A percentile compares a stretch with the other conserved stretches of the same genome.
Evolutionary conservation across 2,888 invertebrate species (phyloP).

Genomic region (Neocrepidodera transversa): DNA sequence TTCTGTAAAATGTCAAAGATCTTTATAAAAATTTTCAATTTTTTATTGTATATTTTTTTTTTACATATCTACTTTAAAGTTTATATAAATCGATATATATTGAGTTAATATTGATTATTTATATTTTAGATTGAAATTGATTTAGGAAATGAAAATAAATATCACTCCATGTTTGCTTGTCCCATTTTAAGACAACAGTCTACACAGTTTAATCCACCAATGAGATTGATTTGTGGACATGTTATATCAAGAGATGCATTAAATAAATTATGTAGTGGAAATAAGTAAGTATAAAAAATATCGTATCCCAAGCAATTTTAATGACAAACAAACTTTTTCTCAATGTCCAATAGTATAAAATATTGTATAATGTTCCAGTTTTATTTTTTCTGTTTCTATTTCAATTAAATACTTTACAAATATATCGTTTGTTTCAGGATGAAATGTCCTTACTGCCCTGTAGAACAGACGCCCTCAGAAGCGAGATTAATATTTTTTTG

Average conservation of each 20-base stretch:
- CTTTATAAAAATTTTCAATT: no score
- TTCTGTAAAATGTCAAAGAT: no score
- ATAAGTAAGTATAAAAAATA: constrained; percentile 74
- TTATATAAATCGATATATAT: no score
- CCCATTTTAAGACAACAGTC: constrained; percentile 97
- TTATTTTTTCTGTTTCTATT: no score
- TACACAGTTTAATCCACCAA: constrained; percentile 95
- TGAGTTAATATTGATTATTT: no score
- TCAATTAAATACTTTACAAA: no score
- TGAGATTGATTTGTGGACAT: constrained; percentile 96
- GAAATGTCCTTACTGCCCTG: constrained; percentile 98
- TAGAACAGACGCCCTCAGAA: constrained; percentile 93
- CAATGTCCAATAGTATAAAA: no score
- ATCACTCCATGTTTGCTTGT: constrained; percentile 98
- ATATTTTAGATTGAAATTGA: constrained; percentile 88
- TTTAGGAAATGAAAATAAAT: constrained; percentile 86
- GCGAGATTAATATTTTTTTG: constrained; percentile 93
- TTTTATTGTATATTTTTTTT: no score
- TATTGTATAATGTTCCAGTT: no score
- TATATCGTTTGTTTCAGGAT: constrained; percentile 70
- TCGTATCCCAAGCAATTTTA: no score
- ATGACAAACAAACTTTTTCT: constrained; percentile 1
- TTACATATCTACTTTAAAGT: no score
- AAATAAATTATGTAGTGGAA: constrained; percentile 90
- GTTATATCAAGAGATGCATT: constrained; percentile 97